Evolutionary conservation across 2,888 invertebrate species (phyloP).

Genomic region (Athalia rosae): DNA sequence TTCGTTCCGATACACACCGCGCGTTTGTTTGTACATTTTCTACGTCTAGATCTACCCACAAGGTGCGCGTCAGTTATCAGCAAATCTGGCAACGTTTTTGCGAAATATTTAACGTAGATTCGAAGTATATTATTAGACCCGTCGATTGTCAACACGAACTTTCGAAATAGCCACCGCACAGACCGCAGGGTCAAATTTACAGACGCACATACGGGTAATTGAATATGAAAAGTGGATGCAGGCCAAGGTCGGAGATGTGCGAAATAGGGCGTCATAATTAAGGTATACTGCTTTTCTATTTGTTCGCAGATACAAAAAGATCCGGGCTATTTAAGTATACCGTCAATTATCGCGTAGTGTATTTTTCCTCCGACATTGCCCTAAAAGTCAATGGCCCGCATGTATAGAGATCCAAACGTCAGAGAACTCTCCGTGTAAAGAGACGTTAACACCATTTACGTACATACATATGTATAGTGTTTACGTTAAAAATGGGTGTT

Average conservation of each 20-base stretch:
- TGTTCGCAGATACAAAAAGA: too few species aligned
- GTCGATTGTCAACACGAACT: neutral
- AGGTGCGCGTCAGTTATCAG: neutral
- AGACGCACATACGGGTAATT: conserved; percentile 29
- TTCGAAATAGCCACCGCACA: neutral
- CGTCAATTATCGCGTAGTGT: too few species aligned
- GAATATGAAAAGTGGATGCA: conserved; percentile 17
- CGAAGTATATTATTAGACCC: too few species aligned
- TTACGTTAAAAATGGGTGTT: neutral
- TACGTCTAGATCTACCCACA: neutral
- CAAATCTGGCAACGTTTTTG: neutral
- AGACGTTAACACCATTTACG: neutral
- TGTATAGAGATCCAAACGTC: neutral
- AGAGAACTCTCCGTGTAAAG: neutral
- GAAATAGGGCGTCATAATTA: neutral
- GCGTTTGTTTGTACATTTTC: neutral
- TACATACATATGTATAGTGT: neutral
- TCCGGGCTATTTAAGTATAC: too few species aligned
- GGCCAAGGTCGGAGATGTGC: neutral
- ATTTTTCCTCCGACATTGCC: too few species aligned
- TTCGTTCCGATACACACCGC: too few species aligned
- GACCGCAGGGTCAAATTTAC: neutral
- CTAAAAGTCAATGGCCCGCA: neutral
- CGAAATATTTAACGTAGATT: too few species aligned
- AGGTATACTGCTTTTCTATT: neutral